Evolutionary conservation across 2,888 invertebrate genomes (phyloP).

Genomic region (Nomada flava): DNA sequence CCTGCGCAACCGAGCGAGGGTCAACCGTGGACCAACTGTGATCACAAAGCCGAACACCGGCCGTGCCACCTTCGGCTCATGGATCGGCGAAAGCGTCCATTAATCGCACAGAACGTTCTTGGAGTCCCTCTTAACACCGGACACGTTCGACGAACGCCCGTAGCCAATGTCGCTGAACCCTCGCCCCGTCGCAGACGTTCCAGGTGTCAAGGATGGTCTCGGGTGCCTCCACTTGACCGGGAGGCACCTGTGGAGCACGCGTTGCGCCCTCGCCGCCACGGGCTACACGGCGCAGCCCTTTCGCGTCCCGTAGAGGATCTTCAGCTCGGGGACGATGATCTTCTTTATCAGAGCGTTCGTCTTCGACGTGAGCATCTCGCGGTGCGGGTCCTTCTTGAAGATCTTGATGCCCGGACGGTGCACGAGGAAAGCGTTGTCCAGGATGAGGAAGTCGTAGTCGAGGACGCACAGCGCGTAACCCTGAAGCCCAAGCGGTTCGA

Average conservation of each 20-base stretch:
- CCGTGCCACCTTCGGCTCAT: constrained; percentile 50
- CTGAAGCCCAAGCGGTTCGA: constrained; percentile 84
- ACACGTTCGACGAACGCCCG: constrained; percentile 3
- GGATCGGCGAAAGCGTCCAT: constrained; percentile 26
- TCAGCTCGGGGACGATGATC: constrained; percentile 93
- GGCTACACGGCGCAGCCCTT: constrained; percentile 92
- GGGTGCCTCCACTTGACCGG: constrained; percentile 15
- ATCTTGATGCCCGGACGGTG: constrained; percentile 97
- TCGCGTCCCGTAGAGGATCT: constrained; percentile 92
- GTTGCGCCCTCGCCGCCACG: constrained; percentile 60
- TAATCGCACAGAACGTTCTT: constrained; percentile 37
- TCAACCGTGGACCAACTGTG: too few relatives aligned
- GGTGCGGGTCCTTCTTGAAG: constrained; percentile 91
- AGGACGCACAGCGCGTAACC: constrained; percentile 95
- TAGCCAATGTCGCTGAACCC: neutral
- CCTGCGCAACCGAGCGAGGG: too few relatives aligned
- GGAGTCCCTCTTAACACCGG: neutral
- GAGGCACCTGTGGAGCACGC: constrained; percentile 53
- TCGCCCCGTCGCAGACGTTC: neutral
- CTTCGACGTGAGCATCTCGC: constrained; percentile 90
- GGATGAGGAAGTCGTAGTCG: constrained; percentile 96
- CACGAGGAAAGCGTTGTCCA: constrained; percentile 96
- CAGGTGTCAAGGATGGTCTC: constrained; percentile 23
- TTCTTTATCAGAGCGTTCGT: constrained; percentile 92
- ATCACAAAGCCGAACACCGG: too few relatives aligned